A percentile compares a stretch with the other conserved stretches of the same genome.
Conservation (phyloP, 2,113 vertebrate species). For the Leptobrachium leishanense region DNA sequence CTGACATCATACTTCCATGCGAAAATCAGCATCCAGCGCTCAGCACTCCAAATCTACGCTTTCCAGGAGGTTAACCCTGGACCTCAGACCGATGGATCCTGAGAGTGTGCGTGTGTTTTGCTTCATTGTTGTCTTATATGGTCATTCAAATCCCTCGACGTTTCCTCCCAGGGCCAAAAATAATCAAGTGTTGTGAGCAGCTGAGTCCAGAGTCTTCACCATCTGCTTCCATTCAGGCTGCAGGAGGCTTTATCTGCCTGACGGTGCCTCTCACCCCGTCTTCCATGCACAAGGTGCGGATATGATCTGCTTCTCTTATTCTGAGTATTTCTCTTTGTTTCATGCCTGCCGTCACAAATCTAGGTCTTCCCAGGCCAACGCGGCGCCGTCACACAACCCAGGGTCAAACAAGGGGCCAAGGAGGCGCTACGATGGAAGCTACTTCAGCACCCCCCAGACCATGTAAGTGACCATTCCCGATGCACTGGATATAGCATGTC, state of each 20-base stretch:
- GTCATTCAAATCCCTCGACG: constrained; percentile 78
- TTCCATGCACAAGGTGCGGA: constrained; percentile 31
- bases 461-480: constrained; percentile 72
- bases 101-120: constrained; percentile 15
- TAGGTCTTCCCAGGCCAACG: constrained; percentile 60
- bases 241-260: constrained; percentile 27
- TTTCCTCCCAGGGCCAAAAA: constrained; percentile 87
- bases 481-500: not conserved
- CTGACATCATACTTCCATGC: no score
- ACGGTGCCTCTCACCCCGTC: constrained; percentile 12
- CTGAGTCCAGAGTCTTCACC: constrained; percentile 72
- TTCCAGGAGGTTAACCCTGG: not conserved
- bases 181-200: constrained; percentile 79
- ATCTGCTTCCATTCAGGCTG: constrained; percentile 70
- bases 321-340: constrained; percentile 89
- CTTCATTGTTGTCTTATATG: constrained; percentile 86
- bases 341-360: constrained; percentile 68
- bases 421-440: constrained; percentile 70
- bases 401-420: constrained; percentile 73
- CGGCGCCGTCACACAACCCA: constrained; percentile 47
- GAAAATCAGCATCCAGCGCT: not conserved
- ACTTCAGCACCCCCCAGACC: constrained; percentile 64
- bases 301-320: constrained; percentile 89
- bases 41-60: constrained; percentile 18
- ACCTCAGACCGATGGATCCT: constrained; percentile 25